Evolutionary conservation across 23 tunicate species (phyloP).

Genomic region (Styela clava): DNA sequence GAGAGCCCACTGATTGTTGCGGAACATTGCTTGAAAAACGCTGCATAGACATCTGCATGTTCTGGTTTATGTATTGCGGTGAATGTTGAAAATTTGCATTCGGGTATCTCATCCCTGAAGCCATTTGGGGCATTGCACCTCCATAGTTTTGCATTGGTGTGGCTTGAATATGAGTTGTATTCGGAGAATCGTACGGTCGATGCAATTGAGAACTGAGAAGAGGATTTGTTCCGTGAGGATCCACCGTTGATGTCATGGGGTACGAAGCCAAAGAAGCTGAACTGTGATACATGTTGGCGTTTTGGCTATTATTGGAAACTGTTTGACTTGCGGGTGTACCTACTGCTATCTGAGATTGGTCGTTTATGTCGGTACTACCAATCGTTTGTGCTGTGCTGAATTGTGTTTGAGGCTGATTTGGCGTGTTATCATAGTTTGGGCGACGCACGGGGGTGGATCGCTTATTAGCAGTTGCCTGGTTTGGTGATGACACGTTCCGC

Average conservation of each 20-base stretch:
- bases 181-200: neutral
- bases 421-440: neutral
- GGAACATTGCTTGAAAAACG: neutral
- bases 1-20: neutral
- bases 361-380: neutral
- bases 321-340: neutral
- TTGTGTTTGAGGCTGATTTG: neutral
- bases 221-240: neutral
- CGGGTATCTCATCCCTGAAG: neutral
- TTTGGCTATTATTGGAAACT: neutral
- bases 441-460: neutral
- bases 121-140: neutral
- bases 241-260: neutral
- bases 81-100: neutral
- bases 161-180: neutral
- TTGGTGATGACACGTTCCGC: neutral
- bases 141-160: neutral
- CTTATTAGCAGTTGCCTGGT: neutral
- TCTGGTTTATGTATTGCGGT: neutral
- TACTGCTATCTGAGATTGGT: neutral
- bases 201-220: neutral
- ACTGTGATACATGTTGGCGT: neutral
- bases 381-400: neutral
- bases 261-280: neutral
- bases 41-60: neutral